Conservation (phyloP, 1,140 invertebrate species). For the Helicoverpa armigera region DNA sequence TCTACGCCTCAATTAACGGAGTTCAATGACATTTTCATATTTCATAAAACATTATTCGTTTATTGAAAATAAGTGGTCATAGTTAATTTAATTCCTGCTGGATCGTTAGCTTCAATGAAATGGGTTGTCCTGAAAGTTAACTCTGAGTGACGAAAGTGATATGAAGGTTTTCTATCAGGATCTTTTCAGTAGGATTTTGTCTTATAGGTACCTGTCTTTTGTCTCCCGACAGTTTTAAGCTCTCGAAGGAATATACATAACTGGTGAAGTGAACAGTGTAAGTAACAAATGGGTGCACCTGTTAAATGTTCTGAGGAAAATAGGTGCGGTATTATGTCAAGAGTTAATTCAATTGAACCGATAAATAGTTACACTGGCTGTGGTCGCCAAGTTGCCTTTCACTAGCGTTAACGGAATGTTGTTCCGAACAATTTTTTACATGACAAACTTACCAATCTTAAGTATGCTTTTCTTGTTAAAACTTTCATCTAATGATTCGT, state of each 20-base stretch:
- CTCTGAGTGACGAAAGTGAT: no score
- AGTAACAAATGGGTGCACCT: no score
- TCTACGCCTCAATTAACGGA: not conserved
- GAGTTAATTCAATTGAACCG: slow-evolving; percentile 4
- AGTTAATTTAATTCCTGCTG: not conserved
- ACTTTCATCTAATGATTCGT: slow-evolving; percentile 27
- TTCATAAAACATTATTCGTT: not conserved
- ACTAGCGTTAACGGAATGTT: slow-evolving; percentile 14
- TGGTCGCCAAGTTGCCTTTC: slow-evolving; percentile 6
- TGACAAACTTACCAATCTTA: not conserved
- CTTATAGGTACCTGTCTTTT: no score
- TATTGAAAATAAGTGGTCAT: slow-evolving; percentile 5
- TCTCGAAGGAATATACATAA: no score
- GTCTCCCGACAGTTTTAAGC: no score
- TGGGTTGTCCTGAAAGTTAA: no score
- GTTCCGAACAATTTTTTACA: not conserved
- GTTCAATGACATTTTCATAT: slow-evolving; percentile 9
- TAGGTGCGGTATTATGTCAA: no score
- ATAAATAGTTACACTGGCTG: slow-evolving; percentile 4
- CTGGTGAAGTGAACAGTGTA: no score
- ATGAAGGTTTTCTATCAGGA: no score
- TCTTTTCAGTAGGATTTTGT: no score
- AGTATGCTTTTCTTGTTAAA: slow-evolving; percentile 10
- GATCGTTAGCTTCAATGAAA: no score
- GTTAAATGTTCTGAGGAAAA: no score